phyloP scores from a whole-genome alignment of 92 coral and sea anemone genomes.

The Palythoa caribaeorum region DNA sequence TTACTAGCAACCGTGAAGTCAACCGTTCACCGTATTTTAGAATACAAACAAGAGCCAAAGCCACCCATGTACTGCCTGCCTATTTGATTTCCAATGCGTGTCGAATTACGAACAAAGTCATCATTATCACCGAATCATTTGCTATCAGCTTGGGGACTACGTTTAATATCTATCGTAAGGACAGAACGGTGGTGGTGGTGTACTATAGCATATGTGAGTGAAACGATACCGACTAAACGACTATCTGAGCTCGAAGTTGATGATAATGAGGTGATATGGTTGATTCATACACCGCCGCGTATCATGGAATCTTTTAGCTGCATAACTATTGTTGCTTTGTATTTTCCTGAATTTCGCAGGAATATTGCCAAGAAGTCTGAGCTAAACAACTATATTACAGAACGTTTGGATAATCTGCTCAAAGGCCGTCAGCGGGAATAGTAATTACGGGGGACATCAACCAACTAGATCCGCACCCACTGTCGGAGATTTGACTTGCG shows the following conservation, averaged over 20 bases:
- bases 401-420: conserved; percentile 54
- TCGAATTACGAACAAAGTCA: conserved; percentile 40
- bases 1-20: conserved; percentile 48
- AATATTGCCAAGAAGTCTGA: conserved; percentile 50
- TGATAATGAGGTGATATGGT: conserved; percentile 67
- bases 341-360: conserved; percentile 53
- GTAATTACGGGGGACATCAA: conserved; percentile 61
- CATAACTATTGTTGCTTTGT: conserved; percentile 49
- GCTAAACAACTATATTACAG: conserved; percentile 62
- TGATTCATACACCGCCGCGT: conserved; percentile 56
- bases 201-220: conserved; percentile 63
- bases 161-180: conserved; percentile 39
- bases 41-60: conserved; percentile 50
- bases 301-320: conserved; percentile 63
- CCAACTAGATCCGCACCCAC: conserved; percentile 51
- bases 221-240: conserved; percentile 62
- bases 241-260: conserved; percentile 51
- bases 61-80: conserved; percentile 42
- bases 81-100: conserved; percentile 46
- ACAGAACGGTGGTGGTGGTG: conserved; percentile 60
- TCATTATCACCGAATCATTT: conserved; percentile 47
- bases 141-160: conserved; percentile 23
- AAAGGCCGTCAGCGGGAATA: conserved; percentile 68
- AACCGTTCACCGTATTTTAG: conserved; percentile 26
- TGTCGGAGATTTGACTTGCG: conserved; percentile 47